Conservation (phyloP, 2,113 vertebrate species). For the Pedionomus torquatus region DNA sequence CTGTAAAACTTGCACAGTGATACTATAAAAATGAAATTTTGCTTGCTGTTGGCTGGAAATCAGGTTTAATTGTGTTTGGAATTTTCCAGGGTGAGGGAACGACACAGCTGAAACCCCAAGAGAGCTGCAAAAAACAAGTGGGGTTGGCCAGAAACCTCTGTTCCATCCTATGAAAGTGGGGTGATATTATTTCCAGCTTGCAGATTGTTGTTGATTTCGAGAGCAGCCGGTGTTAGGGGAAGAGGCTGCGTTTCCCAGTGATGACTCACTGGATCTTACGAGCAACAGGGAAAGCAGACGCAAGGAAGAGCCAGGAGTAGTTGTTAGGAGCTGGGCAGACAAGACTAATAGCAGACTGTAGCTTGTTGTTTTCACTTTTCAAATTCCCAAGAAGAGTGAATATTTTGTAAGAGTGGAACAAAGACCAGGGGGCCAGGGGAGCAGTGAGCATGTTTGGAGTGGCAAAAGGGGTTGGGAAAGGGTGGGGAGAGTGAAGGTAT, state of each 20-base stretch:
- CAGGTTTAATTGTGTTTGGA: background rate
- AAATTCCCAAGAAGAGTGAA: background rate
- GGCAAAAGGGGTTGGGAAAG: background rate
- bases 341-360: background rate
- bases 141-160: background rate
- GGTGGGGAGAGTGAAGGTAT: background rate
- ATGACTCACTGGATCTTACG: conserved; percentile 2
- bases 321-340: background rate
- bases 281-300: background rate
- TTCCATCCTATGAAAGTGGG: background rate
- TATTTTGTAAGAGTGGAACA: background rate
- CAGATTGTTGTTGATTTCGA: conserved; percentile 9
- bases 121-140: background rate
- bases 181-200: background rate
- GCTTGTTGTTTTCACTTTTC: background rate
- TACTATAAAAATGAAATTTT: background rate
- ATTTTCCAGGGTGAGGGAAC: background rate
- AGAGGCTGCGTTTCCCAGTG: background rate
- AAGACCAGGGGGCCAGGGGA: background rate
- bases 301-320: background rate
- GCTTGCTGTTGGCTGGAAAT: background rate
- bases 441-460: background rate
- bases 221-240: conserved; percentile 45
- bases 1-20: background rate
- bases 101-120: background rate